These are phyloP conservation scores for Drosophila subquinaria DNA, from an alignment of 2,888 invertebrate species.

Conservation along the genomic window DNA sequence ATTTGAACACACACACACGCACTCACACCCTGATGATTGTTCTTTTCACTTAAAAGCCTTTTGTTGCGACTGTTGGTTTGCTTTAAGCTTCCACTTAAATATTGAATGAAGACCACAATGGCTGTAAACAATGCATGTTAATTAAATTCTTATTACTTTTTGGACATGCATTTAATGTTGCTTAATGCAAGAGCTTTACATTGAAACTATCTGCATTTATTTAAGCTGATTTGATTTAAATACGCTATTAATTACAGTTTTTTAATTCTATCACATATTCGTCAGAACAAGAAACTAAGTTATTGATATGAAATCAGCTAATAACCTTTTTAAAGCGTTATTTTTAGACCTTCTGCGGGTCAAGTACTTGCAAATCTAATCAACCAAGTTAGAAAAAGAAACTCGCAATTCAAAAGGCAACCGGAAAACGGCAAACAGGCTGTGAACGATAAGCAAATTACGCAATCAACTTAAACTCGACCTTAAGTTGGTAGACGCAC, in stretches of 20 bases:
- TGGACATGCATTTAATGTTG: conserved; percentile 2
- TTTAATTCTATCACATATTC: background rate
- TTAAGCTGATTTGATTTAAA: conserved; percentile 21
- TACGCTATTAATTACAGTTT: conserved; percentile 2
- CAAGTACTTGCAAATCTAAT: conserved; percentile 28
- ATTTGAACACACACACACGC: conserved; percentile 17
- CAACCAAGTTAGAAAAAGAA: conserved; percentile 27
- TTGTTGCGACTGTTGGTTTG: conserved; percentile 1
- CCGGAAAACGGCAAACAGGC: conserved; percentile 41
- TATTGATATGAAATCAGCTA: background rate
- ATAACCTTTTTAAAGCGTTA: background rate
- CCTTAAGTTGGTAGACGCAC: conserved; percentile 23
- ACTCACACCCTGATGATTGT: background rate
- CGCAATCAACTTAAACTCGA: conserved; percentile 52
- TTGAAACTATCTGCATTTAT: background rate
- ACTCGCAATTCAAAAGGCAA: conserved; percentile 33
- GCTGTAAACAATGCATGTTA: conserved; percentile 24
- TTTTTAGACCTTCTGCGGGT: background rate
- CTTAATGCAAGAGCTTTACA: background rate
- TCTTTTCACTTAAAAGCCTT: conserved; percentile 7
- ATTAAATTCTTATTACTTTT: conserved; percentile 37
- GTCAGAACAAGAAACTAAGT: background rate
- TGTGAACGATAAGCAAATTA: conserved; percentile 57
- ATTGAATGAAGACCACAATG: conserved; percentile 27
- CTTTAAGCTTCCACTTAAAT: conserved; percentile 33